Conservation (phyloP, 2,797 vertebrate genomes). For the Trematomus bernacchii region DNA sequence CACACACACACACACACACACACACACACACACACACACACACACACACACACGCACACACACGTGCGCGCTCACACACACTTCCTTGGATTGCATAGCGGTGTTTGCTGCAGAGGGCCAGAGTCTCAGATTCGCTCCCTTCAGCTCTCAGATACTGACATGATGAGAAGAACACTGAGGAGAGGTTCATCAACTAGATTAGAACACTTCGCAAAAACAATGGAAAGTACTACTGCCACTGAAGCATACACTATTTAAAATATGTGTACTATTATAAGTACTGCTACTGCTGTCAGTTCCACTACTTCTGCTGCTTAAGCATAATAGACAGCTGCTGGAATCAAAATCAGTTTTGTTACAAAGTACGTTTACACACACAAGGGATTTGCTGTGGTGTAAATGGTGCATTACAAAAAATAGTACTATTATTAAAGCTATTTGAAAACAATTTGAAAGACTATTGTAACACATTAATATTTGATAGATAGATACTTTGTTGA, state of each 20-base stretch:
- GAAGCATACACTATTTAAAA: background rate
- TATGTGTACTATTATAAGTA: no score
- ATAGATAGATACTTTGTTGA: no score
- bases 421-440: no score
- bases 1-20: background rate
- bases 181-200: background rate
- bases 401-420: no score
- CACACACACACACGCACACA: conserved; percentile 1
- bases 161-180: background rate
- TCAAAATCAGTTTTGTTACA: no score
- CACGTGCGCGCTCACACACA: background rate
- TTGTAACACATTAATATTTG: no score
- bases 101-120: conserved; percentile 68
- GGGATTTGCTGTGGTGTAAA: no score
- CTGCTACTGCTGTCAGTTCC: no score
- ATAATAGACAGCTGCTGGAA: no score
- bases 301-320: no score
- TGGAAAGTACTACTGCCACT: background rate
- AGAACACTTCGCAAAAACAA: background rate
- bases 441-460: no score
- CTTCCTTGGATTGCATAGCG: conserved; percentile 28
- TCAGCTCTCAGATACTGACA: background rate
- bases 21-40: conserved; percentile 13
- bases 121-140: conserved; percentile 28
- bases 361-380: no score